Evolutionary conservation across 2,113 vertebrate genomes (phyloP), one percentile per base, ranked within the genome.

Genomic region (Sciurus niger): DNA sequence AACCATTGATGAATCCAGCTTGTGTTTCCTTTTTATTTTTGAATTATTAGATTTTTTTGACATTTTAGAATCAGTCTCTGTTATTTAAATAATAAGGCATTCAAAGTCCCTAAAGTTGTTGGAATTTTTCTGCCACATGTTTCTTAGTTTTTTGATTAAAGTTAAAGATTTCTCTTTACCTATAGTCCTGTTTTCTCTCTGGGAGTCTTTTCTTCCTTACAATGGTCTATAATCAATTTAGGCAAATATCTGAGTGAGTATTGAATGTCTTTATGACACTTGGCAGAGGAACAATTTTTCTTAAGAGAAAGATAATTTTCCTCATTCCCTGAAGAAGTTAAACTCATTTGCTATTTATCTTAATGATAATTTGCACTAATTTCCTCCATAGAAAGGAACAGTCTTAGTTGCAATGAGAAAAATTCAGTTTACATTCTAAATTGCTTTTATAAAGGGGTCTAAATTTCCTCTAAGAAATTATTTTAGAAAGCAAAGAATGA

Each of bases 71-170:
- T 3, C 4, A 46, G 11, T 46, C 46, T 5, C 40, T 67, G 8
- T 60, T 89, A 2, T 40, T 48, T n/a, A 37, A 90, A 28, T 7
- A 55, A 43, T 22, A 20, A 40, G 24, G 2, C 24, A 51, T 51
- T 80, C 25, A n/a, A 58, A 76, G 24, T 48, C 8, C 16, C 13
- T 58, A 10, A 87, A 24, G 20, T 24, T 68, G 1, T n/a, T 78
- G 68, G 17, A 24, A 0, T 79, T 83, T 94, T 51, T 37, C 5
- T 65, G 14, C 72, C 25, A 90, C 6, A 0, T 63, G 70, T 74
- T 97, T 76, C 68, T 78, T 84, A 32, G 18, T 11, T 89, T 25
- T 93, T 95, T 46, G 53, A 72, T 63, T 76, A 90, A 14, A 82
- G 40, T 34, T 40, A 60, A 74, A 6, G 2, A 68, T 83, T 87